Conservation (phyloP, 1,140 invertebrate genomes). For the Heliconius nattereri region DNA sequence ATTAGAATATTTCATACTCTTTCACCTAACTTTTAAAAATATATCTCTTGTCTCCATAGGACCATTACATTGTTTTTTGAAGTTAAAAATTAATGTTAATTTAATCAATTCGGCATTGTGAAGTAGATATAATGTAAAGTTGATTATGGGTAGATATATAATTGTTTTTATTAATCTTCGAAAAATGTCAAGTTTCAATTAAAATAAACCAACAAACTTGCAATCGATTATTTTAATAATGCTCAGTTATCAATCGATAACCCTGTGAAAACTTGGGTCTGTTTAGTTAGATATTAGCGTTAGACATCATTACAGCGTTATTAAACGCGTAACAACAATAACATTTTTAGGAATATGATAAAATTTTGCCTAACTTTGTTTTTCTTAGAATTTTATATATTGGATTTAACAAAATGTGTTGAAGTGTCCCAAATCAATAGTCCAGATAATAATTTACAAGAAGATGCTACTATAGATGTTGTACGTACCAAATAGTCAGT, state of each 20-base stretch:
- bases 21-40: not conserved
- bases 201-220: not conserved
- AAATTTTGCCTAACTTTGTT: not conserved
- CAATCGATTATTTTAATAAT: not conserved
- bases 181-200: not conserved
- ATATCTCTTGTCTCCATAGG: too few relatives aligned
- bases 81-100: too few relatives aligned
- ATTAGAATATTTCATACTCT: not conserved
- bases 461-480: constrained; percentile 67
- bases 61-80: too few relatives aligned
- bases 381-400: not conserved
- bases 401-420: not conserved
- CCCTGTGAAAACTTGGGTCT: not conserved
- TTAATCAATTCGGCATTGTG: too few relatives aligned
- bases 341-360: not conserved
- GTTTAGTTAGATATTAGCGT: constrained; percentile 3
- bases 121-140: too few relatives aligned
- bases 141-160: too few relatives aligned
- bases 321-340: not conserved
- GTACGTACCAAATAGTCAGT: constrained; percentile 46
- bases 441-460: constrained; percentile 45
- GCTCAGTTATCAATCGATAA: constrained; percentile 14
- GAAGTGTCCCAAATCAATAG: not conserved
- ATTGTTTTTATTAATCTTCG: not conserved
- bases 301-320: not conserved